Evolutionary conservation across 1,140 invertebrate species (phyloP), one percentile per base, ranked within the genome.

Genomic region (Augochlora pura): DNA sequence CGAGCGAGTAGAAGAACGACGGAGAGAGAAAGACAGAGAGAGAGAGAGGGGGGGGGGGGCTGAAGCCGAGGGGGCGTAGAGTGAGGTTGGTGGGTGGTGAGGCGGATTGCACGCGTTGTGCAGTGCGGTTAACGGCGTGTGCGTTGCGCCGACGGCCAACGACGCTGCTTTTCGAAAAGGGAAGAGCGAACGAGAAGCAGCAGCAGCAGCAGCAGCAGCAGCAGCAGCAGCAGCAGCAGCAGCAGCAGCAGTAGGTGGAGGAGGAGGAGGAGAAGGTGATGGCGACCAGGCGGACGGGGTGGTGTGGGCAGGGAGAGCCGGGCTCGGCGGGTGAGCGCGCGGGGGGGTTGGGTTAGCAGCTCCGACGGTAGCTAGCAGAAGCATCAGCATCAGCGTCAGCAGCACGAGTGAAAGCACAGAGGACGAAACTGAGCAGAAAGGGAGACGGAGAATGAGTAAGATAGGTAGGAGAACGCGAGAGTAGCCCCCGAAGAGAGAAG

Each of bases 111-210:
- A 91, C 87, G 90, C 90, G 90, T 91, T 91, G 88, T 91, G 90
- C 89, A 91, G 88, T 88, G 88, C 87, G 89, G 90, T 91, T 90
- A 91, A 91, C 89, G 88, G 88, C 88, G 90, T 91, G 90, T 92
- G 91, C 91, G 91, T 92, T 91, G 90, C 88, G 90, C 88, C 88
- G 88, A 89, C 87, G 88, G 89, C 86, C 90, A 90, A 90, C 87
- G 87, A 86, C 84, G 85, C 73, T 86, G 85, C 85, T 85, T 85
- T 90, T 89, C 85, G 84, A 89, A 88, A 86, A 87, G 83, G 82
- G 84, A 81, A 88, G 84, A 86, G 75, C 75, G 65, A 71, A 73
- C 74, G 71, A 80, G 81, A 65, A 52, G 68, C 12, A 52, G 21
- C 6, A 57, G 54, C 66, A 57, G 64, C 64, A n/a, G 66, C 77